Base-by-base conservation (phyloP, 2,888 invertebrate species). In the Leptinotarsa juncta region DNA sequence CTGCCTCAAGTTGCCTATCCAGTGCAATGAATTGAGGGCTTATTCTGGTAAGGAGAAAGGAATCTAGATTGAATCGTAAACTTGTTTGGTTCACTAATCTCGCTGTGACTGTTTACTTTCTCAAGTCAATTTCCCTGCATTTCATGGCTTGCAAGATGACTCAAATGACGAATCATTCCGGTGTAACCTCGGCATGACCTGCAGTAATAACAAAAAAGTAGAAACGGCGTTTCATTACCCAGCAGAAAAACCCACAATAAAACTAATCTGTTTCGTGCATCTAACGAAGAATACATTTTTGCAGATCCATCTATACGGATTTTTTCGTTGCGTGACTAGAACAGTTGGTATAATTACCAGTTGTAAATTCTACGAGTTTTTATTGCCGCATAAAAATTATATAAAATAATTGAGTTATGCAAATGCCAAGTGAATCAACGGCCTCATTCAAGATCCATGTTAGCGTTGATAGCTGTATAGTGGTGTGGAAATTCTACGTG, bases 301-400 rank as follows among this genome's bases (percentile, higher is more conserved):
- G 62, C 62, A 62, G 62, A 62, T 62, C 62, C 62, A 62, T 62
- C 62, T 62, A n/a, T 62, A 42, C 62, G 42, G n/a, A 62, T 62
- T 62, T 62, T 57, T 62, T n/a, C n/a, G 62, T 62, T 62, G 62
- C 62, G 62, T 62, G 62, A 42, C 62, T 32, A 62, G 42, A 62
- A 62, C 26, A 62, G 62, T 62, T 42, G 32, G 62, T 32, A 32
- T 62, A 62, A 62, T 62, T 62, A 62, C 32, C 32, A 62, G 62
- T 62, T 62, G 32, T 62, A 32, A 32, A 62, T 62, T 62, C 26
- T 62, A 62, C 62, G 26, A 42, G 42, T 62, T 62, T 62, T 62
- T 62, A 62, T 62, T 62, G 62, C n/a, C 4, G 62, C n/a, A 42
- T 26, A 32, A 62, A 62, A 62, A 62, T 62, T 42, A 62, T n/a